Conservation (phyloP, 2,113 vertebrate species). For the Chitala chitala region DNA sequence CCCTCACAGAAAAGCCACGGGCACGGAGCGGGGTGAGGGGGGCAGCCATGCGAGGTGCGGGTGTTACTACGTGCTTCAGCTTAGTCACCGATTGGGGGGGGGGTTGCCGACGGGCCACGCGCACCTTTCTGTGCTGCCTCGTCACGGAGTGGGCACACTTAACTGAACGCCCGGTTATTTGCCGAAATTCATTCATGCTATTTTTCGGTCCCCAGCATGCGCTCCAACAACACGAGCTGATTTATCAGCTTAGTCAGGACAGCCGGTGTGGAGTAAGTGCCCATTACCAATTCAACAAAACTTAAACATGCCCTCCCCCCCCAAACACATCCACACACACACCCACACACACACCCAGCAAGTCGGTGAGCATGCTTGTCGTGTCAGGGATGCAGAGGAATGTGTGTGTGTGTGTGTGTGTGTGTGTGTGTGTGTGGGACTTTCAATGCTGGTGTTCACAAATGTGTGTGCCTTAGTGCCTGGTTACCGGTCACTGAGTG, state of each 20-base stretch:
- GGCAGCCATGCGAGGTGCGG: slow-evolving; percentile 62
- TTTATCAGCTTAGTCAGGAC: not conserved
- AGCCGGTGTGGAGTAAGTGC: not conserved
- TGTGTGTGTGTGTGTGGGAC: not conserved
- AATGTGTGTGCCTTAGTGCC: too few species aligned
- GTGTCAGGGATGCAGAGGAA: too few species aligned
- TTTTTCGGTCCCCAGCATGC: not conserved
- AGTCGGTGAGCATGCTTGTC: not conserved
- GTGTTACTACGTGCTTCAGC: too few species aligned
- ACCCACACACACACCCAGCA: too few species aligned
- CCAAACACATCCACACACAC: not conserved
- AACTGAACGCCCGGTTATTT: not conserved
- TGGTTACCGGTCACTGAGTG: too few species aligned
- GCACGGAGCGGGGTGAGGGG: too few species aligned
- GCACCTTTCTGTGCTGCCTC: slow-evolving; percentile 54
- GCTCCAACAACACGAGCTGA: not conserved
- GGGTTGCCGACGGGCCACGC: too few species aligned
- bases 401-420: not conserved
- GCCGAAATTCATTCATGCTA: not conserved
- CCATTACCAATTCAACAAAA: not conserved
- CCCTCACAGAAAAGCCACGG: not conserved
- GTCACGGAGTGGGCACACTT: slow-evolving; percentile 22
- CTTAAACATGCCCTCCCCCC: not conserved
- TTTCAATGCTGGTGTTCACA: too few species aligned
- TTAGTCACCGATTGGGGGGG: slow-evolving; percentile 48